Conservation (phyloP, 2,113 vertebrate species). For the Scolopax mira region DNA sequence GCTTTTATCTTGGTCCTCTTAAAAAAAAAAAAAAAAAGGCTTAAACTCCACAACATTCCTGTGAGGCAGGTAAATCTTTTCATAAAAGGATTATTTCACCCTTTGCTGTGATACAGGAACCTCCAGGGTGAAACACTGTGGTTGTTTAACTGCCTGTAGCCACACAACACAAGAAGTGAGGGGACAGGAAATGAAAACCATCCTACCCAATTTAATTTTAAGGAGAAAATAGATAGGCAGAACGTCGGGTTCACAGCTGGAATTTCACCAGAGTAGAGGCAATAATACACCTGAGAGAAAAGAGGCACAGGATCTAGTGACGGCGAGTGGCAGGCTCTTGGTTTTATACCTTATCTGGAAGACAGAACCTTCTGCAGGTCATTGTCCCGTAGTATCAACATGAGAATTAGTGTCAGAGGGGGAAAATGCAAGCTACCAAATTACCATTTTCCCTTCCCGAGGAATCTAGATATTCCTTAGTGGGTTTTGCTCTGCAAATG, state of each 20-base stretch:
- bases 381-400: not conserved
- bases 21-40: not conserved
- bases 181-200: conserved; percentile 52
- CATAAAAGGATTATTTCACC: conserved; percentile 43
- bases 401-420: not conserved
- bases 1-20: not conserved
- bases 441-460: not conserved
- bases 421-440: not conserved
- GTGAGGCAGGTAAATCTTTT: conserved; percentile 31
- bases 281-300: conserved; percentile 16
- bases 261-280: not conserved
- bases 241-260: conserved; percentile 25
- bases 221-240: not conserved
- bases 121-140: not conserved
- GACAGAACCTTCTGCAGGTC: not conserved
- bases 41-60: conserved; percentile 6
- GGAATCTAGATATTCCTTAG: not conserved
- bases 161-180: not conserved
- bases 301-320: not conserved
- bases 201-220: conserved; percentile 51
- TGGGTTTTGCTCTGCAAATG: not conserved
- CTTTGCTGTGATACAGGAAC: not conserved
- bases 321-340: not conserved
- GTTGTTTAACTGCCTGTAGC: conserved; percentile 26
- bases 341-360: conserved; percentile 3